Base-by-base conservation (phyloP, 1,140 invertebrate species). In the Pseudomyrmex sp. region DNA sequence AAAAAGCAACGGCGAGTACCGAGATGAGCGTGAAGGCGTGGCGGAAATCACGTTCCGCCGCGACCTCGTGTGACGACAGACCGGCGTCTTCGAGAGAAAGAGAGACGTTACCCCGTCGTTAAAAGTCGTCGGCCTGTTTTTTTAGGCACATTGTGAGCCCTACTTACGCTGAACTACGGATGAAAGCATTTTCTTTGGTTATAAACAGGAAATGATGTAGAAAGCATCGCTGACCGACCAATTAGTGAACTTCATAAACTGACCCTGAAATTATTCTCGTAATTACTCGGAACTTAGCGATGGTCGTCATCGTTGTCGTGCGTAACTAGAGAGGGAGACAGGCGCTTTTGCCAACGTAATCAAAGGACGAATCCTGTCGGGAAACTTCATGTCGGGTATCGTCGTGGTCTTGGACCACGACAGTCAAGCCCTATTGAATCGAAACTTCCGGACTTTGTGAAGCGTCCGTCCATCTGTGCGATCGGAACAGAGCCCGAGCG, bases 21-120 rank as follows among this genome's bases (percentile, higher is more conserved):
- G 79, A 76, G 61, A 75, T 52, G 61, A 82, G 18, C 59, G 72
- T 44, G 20, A 80, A 80, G 76, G 76, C 76, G 76, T 80, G 76
- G 76, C 66, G 66, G 66, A 80, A 80, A 70, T 80, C 66, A 80
- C 66, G 68, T 80, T 35, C 35, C 35, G 35, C 66, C 20, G 23
- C 44, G 54, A 44, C 44, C 35, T 46, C 44, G 58, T 48, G 48
- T 54, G 68, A 56, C 52, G 66, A 72, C 76, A 79, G 66, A 15
- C 35, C 63, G 74, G 76, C 44, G 66, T 72, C 66, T 80, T 80
- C 15, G 44, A 35, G 23, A 80, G 54, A 68, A 72, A 70, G 65
- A 70, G 66, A 80, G 54, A 80, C 35, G 65, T 70, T 79, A 59
- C 35, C 66, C 44, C 52, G 20, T 20, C 76, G 54, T 79, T 79